Evolutionary conservation across 2,797 vertebrate species (phyloP).

Genomic region (Siniperca scherzeri): DNA sequence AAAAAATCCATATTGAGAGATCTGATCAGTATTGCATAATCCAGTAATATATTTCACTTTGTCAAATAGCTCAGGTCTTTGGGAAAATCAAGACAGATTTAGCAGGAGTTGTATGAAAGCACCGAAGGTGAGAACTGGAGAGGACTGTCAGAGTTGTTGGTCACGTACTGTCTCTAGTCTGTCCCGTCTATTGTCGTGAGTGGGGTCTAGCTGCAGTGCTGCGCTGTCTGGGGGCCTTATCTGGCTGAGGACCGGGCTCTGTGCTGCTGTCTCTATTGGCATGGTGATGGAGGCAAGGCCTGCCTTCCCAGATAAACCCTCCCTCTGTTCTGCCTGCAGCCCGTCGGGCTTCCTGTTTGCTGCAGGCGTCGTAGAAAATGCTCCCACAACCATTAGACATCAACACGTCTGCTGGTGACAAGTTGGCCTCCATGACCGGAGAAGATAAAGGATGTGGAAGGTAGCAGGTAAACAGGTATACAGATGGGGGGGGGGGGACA

Average conservation of each 20-base stretch:
- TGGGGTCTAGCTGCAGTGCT: constrained; percentile 59
- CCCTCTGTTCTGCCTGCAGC: constrained; percentile 71
- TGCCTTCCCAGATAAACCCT: constrained; percentile 84
- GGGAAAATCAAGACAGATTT: constrained; percentile 49
- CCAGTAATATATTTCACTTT: constrained; percentile 30
- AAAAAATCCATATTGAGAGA: neutral
- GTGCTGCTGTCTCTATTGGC: constrained; percentile 77
- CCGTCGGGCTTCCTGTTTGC: constrained; percentile 71
- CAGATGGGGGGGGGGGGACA: constrained; percentile 17
- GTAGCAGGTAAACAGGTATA: constrained; percentile 51
- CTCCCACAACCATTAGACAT: constrained; percentile 77
- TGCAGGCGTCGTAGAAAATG: constrained; percentile 63
- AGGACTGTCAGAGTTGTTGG: constrained; percentile 34
- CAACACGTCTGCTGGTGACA: constrained; percentile 67
- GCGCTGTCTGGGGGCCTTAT: constrained; percentile 79
- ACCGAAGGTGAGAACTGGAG: neutral
- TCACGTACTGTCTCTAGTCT: constrained; percentile 51
- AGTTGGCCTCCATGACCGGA: constrained; percentile 66
- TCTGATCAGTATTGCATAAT: neutral
- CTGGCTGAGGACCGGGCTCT: constrained; percentile 62
- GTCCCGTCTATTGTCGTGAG: constrained; percentile 60
- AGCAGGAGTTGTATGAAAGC: constrained; percentile 1
- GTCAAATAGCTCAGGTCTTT: constrained; percentile 24
- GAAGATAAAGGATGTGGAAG: constrained; percentile 63
- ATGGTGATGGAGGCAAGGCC: constrained; percentile 79